Percentiles rank a stretch among this genome's conserved stretches.
These are phyloP conservation scores for Vicugna pacos DNA, from an alignment of 2,113 vertebrate species.

Conservation along the genomic window DNA sequence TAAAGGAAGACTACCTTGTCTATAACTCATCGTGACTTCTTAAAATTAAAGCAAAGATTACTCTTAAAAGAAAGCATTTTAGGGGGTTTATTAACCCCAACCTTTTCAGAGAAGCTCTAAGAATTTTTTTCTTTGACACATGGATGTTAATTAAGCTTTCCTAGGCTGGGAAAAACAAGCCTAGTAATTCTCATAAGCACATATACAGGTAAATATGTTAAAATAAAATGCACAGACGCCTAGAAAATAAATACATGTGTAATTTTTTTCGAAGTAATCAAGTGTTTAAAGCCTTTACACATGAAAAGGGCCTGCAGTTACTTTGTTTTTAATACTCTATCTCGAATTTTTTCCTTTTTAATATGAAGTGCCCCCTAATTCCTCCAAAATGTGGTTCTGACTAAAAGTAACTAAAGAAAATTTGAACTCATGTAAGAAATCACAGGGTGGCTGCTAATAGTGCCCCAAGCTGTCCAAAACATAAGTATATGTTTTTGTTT, in stretches of 20 bases:
- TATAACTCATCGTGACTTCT: slow-evolving; percentile 62
- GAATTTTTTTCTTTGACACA: slow-evolving; percentile 46
- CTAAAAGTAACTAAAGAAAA: background rate
- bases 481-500: slow-evolving; percentile 32
- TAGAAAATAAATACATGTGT: slow-evolving; percentile 55
- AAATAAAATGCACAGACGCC: slow-evolving; percentile 43
- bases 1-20: slow-evolving; percentile 63
- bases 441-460: background rate
- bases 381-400: slow-evolving; percentile 34
- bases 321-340: slow-evolving; percentile 1
- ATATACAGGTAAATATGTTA: slow-evolving; percentile 51
- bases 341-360: slow-evolving; percentile 19
- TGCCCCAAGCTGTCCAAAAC: background rate
- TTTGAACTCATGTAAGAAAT: slow-evolving; percentile 28
- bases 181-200: slow-evolving; percentile 71
- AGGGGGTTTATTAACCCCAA: slow-evolving; percentile 53
- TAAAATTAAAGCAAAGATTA: slow-evolving; percentile 70
- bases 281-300: slow-evolving; percentile 7
- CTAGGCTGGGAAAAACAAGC: slow-evolving; percentile 74
- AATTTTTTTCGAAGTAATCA: background rate
- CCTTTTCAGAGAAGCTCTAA: slow-evolving; percentile 51
- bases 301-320: background rate
- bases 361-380: background rate
- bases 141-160: slow-evolving; percentile 53
- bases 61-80: slow-evolving; percentile 71